phyloP scores from a whole-genome alignment of 2,113 vertebrate genomes.

The Mustela nigripes region DNA sequence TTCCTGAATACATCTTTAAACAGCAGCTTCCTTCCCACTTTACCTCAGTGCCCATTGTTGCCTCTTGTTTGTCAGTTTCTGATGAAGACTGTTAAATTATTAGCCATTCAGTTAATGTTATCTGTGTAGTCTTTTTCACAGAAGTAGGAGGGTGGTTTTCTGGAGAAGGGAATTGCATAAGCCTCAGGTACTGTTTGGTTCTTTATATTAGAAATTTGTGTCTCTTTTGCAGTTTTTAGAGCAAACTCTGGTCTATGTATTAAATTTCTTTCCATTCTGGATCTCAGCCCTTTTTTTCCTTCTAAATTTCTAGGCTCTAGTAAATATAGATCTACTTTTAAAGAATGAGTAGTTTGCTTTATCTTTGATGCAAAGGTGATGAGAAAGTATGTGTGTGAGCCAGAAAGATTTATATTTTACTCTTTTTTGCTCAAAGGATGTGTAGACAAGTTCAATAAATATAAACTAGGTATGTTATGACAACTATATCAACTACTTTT shows the following conservation, averaged over 20 bases:
- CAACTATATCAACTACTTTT: neutral
- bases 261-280: neutral
- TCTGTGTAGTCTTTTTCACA: constrained; percentile 25
- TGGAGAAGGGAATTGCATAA: neutral
- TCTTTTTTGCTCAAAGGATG: neutral
- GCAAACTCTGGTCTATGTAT: neutral
- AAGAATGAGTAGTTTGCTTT: neutral
- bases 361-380: neutral
- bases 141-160: neutral
- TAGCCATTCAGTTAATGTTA: neutral
- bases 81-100: neutral
- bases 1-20: constrained; percentile 8
- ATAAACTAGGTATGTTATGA: neutral
- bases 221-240: neutral
- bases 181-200: neutral
- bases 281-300: neutral
- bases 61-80: neutral
- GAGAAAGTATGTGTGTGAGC: neutral
- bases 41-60: neutral
- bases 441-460: neutral
- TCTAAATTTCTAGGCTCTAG: neutral
- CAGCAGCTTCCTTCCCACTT: neutral
- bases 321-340: neutral
- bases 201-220: neutral
- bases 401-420: neutral